Evolutionary conservation across 2,113 vertebrate species (phyloP).

Genomic region (Carettochelys insculpta): DNA sequence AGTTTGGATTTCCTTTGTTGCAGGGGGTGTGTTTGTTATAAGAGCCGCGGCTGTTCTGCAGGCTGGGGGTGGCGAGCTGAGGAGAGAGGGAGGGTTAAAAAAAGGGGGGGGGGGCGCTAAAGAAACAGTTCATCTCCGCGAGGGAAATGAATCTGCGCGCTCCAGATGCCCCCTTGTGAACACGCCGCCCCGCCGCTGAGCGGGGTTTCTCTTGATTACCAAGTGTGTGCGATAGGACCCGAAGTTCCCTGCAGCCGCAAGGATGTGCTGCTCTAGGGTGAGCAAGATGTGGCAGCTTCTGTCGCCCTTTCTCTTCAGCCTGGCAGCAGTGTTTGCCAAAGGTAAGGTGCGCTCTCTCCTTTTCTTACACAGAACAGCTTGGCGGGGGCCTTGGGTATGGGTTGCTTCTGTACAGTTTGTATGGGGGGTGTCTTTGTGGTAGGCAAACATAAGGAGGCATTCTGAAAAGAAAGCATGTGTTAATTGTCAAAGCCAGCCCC

Average conservation of each 20-base stretch:
- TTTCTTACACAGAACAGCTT: neutral
- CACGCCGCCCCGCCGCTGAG: constrained; percentile 12
- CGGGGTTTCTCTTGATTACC: neutral
- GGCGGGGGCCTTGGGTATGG: neutral
- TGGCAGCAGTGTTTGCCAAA: constrained; percentile 78
- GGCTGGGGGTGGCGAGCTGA: constrained; percentile 17
- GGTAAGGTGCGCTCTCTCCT: constrained; percentile 65
- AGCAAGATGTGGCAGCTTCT: constrained; percentile 70
- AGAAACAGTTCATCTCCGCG: neutral
- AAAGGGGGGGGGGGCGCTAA: neutral
- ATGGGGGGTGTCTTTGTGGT: neutral
- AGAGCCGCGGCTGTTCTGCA: neutral
- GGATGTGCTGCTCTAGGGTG: constrained; percentile 70
- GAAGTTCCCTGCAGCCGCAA: constrained; percentile 14
- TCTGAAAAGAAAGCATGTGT: neutral
- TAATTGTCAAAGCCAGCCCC: neutral
- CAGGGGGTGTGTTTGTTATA: neutral
- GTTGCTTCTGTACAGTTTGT: neutral
- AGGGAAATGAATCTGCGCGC: constrained; percentile 22
- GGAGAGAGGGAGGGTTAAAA: constrained; percentile 9
- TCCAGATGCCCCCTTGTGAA: constrained; percentile 36
- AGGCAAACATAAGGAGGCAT: rapidly evolving
- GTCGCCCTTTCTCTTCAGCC: constrained; percentile 76
- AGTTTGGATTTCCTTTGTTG: rapidly evolving
- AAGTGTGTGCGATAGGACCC: constrained; percentile 9